Evolutionary conservation across 2,888 invertebrate species (phyloP), one percentile per base, ranked within the genome.

Genomic region (Folsomia manolachei): DNA sequence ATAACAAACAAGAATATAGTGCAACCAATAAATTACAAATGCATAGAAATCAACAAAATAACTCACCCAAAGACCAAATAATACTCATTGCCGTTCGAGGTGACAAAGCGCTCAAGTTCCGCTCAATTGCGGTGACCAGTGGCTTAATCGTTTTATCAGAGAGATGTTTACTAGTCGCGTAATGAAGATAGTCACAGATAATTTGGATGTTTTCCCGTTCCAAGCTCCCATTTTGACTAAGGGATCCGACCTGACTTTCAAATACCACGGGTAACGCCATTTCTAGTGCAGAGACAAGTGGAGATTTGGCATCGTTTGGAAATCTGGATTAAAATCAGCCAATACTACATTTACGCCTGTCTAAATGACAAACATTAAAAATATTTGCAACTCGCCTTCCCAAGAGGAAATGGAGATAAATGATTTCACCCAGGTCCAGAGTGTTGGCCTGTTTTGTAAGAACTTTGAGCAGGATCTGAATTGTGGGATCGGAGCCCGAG

Each of bases 191-290:
- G 25, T 88, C 87, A 11, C 84, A 83, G 26, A 90, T 81, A 19
- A 86, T 82, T 0, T 83, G 81, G 4, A 88, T 73, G 79, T 89
- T 88, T 25, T 86, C 84, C 0, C n/a, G 19, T 75, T 90, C 88
- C 24, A 90, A 81, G 82, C 90, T 88, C 4, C 84, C 78, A 0
- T 86, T 85, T 19, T 21, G 18, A 18, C 19, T 21, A 7, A 4
- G 4, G 7, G 90, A 79, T 1, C 56, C 56, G 1, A 75, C 24
- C 74, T 89, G 87, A 7, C 88, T 86, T 83, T 90, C 88, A 81
- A 91, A 90, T 0, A 89, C 88, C 27, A 90, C 82, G 0, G 90
- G 90, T 11, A 91, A 80, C 0, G 91, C 90, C 0, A 89, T 84
- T 80, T 85, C 85, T 2, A 91, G 81, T 0, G 90, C 90, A 51